These are phyloP conservation scores for Dichetophora obliterata DNA, from an alignment of 2,888 invertebrate species.

Conservation along the genomic window DNA sequence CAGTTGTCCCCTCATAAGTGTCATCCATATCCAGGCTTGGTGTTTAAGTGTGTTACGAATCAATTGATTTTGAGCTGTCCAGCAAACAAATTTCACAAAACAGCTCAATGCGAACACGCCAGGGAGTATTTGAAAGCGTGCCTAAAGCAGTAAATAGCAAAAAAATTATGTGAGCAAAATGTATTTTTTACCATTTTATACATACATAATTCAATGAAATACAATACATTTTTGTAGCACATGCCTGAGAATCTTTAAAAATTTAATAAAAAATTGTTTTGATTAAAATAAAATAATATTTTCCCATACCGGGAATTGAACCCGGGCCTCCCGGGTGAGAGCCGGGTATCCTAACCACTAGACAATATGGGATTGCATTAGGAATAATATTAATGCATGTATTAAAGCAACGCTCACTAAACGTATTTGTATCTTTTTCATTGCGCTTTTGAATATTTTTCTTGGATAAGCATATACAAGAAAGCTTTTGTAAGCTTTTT, in stretches of 20 bases:
- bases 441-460: neutral
- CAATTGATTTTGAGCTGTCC: slow-evolving; percentile 59
- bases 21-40: slow-evolving; percentile 57
- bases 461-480: neutral
- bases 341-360: slow-evolving; percentile 31
- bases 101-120: slow-evolving; percentile 50
- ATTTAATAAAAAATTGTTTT: neutral
- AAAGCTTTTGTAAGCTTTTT: neutral
- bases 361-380: slow-evolving; percentile 13
- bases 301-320: slow-evolving; percentile 31
- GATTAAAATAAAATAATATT: neutral
- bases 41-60: slow-evolving; percentile 58
- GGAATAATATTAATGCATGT: neutral
- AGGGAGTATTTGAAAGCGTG: slow-evolving; percentile 53
- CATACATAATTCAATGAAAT: neutral
- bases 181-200: neutral
- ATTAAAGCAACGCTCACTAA: neutral
- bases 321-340: slow-evolving; percentile 29
- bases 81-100: slow-evolving; percentile 47
- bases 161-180: neutral
- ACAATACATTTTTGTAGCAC: neutral
- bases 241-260: neutral
- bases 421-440: too few species aligned
- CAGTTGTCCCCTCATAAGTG: slow-evolving; percentile 49
- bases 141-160: slow-evolving; percentile 46